Base-by-base conservation (phyloP, 2,797 vertebrate species). In the Vipera ursinii region DNA sequence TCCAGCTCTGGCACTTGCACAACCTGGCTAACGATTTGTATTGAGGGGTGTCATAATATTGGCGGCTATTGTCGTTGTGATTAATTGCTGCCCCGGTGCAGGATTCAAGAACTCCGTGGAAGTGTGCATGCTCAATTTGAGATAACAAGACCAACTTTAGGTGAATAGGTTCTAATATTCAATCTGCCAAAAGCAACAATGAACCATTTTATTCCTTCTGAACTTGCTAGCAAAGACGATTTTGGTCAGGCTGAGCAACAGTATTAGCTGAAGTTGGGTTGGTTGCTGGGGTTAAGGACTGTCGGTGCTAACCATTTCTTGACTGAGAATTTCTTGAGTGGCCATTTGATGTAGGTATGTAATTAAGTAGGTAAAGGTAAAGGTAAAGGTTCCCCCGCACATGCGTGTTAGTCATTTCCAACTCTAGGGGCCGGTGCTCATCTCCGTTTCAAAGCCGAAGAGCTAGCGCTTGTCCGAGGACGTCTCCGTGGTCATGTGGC, bases 41-140 rank as follows among this genome's bases (percentile, higher is more conserved):
- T 90, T n/a, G 93, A 56, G 65, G 8, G 48, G n/a, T 92, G 86
- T 82, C 28, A 65, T 92, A 91, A 93, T 32, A 59, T 89, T 86
- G 57, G 48, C 63, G 88, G 48, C 69, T 65, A 22, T 28, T 91
- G 56, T 91, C 78, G 87, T 63, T 82, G 63, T 82, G 88, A 86
- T 32, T 89, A 90, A 95, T 59, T 22, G 61, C 38, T 53, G 51
- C 88, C 32, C 44, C n/a, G 22, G 15, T 55, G 9, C 20, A 44
- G 87, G 38, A n/a, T 92, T 92, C 22, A 24, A 91, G 87, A 91
- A 51, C 59, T 57, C 32, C 17, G 22, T 44, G 12, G 57, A 32
- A 10, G 65, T 51, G 28, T 26, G 88, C 15, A 89, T 12, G 55
- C 85, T 24, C 17, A 86, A 32, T 61, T 90, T 82, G 32, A 82